Conservation (phyloP, 2,888 invertebrate genomes). For the Disparrhopalites patrizii region DNA sequence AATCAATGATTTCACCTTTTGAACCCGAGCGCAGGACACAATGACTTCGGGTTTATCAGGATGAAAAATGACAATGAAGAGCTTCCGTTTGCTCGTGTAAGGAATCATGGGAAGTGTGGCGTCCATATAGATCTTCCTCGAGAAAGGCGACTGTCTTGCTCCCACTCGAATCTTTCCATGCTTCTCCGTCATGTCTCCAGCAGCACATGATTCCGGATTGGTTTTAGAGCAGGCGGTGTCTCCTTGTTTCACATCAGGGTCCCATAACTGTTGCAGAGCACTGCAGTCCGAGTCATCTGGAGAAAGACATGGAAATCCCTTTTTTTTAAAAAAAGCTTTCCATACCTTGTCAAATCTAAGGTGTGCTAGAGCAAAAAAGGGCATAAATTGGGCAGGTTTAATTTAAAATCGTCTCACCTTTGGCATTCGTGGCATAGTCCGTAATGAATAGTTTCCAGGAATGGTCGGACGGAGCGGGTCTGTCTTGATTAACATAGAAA, state of each 20-base stretch:
- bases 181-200: slow-evolving; percentile 71
- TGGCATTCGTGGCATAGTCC: slow-evolving; percentile 55
- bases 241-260: slow-evolving; percentile 64
- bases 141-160: slow-evolving; percentile 47
- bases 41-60: slow-evolving; percentile 48
- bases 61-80: slow-evolving; percentile 47
- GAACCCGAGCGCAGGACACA: slow-evolving; percentile 45
- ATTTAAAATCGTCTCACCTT: too few species aligned
- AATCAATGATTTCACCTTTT: too few species aligned
- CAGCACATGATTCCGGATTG: slow-evolving; percentile 50
- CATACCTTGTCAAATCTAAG: too few species aligned
- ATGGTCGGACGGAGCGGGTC: slow-evolving; percentile 63
- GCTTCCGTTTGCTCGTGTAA: slow-evolving; percentile 44
- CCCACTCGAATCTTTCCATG: slow-evolving; percentile 62
- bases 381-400: too few species aligned
- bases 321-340: too few species aligned
- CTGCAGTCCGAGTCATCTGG: slow-evolving; percentile 62
- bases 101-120: slow-evolving; percentile 42
- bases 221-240: slow-evolving; percentile 54
- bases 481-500: slow-evolving; percentile 56
- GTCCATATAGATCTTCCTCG: slow-evolving; percentile 50
- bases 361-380: too few species aligned
- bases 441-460: slow-evolving; percentile 86
- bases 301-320: too few species aligned
- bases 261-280: slow-evolving; percentile 76